Conservation (phyloP, 1,140 invertebrate genomes). For the Solenopsis fugax region DNA sequence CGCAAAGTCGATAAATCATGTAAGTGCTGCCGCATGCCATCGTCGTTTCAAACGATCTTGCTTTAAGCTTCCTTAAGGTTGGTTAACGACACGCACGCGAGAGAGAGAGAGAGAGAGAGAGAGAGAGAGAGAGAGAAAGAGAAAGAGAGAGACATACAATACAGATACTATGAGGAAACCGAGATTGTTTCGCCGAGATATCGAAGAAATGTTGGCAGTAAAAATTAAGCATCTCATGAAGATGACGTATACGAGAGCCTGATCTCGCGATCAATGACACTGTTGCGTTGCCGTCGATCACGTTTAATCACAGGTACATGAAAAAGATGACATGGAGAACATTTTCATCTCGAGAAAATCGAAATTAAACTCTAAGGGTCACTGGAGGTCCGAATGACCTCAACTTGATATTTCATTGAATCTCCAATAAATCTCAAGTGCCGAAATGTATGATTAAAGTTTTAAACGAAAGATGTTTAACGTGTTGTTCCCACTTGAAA, state of each 20-base stretch:
- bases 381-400: no score
- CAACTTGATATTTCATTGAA: background rate
- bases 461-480: background rate
- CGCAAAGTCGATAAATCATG: slow-evolving; percentile 74
- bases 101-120: background rate
- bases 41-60: slow-evolving; percentile 73
- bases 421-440: background rate
- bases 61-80: slow-evolving; percentile 63
- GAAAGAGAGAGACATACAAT: slow-evolving; percentile 67
- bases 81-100: background rate
- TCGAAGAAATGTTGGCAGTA: background rate
- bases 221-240: background rate
- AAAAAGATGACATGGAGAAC: background rate
- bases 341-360: slow-evolving; percentile 8
- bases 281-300: background rate
- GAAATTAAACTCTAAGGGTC: no score
- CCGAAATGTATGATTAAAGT: background rate
- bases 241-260: background rate
- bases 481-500: background rate
- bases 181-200: slow-evolving; percentile 77
- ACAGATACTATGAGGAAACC: slow-evolving; percentile 73
- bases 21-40: slow-evolving; percentile 65
- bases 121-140: slow-evolving; percentile 52
- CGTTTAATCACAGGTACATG: background rate
- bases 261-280: background rate